Percentiles rank a stretch among this genome's conserved stretches.
phyloP scores from a whole-genome alignment of 2,797 vertebrate species.

The Halcyon smyrnensis region DNA sequence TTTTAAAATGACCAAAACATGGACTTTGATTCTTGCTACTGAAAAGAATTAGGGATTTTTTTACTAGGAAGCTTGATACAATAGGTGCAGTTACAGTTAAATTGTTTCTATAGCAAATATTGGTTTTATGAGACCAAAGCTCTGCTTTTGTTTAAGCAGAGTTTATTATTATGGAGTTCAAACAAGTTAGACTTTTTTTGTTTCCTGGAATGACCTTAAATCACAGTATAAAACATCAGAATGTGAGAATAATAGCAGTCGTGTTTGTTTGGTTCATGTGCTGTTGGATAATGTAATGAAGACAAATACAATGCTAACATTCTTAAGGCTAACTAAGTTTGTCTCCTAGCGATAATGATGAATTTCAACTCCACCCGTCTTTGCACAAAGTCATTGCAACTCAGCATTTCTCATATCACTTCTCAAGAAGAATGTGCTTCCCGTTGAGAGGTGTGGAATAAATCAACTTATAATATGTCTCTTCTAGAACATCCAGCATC shows the following conservation, averaged over 20 bases:
- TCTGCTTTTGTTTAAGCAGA: neutral
- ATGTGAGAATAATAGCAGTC: conserved; percentile 12
- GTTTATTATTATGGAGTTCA: neutral
- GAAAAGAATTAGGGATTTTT: neutral
- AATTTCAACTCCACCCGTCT: conserved; percentile 21
- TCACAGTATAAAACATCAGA: conserved; percentile 10
- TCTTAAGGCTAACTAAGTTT: neutral
- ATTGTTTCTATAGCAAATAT: conserved; percentile 28
- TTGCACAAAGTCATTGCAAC: neutral
- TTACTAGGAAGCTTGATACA: neutral
- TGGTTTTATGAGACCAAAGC: neutral
- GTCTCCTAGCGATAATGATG: neutral
- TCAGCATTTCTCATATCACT: neutral
- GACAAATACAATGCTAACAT: neutral
- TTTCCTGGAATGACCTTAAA: conserved; percentile 19
- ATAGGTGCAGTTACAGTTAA: neutral
- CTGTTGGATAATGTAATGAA: neutral
- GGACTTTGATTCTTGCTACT: neutral
- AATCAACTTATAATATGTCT: neutral
- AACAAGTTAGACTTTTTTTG: neutral
- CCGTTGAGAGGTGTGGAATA: neutral
- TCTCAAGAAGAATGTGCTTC: neutral
- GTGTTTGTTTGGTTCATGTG: neutral
- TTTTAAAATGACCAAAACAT: neutral
- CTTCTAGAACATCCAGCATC: neutral